Conservation (phyloP, 1,140 invertebrate genomes). For the Danaus plexippus region DNA sequence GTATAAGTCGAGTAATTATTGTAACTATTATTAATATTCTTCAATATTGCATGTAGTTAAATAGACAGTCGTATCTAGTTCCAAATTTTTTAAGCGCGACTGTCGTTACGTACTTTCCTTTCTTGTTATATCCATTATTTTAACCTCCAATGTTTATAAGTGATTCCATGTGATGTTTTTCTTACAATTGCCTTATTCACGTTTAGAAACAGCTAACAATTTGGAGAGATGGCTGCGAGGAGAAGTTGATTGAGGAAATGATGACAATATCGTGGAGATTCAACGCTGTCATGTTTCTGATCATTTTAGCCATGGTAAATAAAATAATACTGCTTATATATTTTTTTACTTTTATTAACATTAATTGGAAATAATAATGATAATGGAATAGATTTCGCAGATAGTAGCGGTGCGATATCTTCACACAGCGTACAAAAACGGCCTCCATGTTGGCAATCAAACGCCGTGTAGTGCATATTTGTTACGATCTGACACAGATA, state of each 20-base stretch:
- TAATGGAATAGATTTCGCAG: conserved; percentile 26
- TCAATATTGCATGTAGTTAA: no score
- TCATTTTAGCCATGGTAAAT: conserved; percentile 51
- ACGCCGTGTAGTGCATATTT: conserved; percentile 50
- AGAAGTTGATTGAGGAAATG: conserved; percentile 62
- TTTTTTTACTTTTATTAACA: no score
- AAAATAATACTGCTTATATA: no score
- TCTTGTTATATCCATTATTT: no score
- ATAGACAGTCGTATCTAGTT: background rate
- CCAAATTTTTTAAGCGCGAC: background rate
- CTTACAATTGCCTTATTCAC: no score
- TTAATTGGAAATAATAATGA: no score
- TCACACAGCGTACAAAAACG: conserved; percentile 56
- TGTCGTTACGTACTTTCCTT: no score
- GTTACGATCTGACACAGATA: conserved; percentile 42
- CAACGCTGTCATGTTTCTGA: conserved; percentile 53
- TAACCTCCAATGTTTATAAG: no score
- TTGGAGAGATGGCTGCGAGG: conserved; percentile 56
- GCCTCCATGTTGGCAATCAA: conserved; percentile 48
- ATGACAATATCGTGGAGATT: conserved; percentile 60
- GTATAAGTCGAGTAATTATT: no score
- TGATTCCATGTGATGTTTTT: no score
- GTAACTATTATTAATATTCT: no score
- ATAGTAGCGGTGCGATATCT: conserved; percentile 51
- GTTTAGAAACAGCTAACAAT: conserved; percentile 50